Evolutionary conservation across 2,888 invertebrate species (phyloP).

Genomic region (Tryphoninae sp.): DNA sequence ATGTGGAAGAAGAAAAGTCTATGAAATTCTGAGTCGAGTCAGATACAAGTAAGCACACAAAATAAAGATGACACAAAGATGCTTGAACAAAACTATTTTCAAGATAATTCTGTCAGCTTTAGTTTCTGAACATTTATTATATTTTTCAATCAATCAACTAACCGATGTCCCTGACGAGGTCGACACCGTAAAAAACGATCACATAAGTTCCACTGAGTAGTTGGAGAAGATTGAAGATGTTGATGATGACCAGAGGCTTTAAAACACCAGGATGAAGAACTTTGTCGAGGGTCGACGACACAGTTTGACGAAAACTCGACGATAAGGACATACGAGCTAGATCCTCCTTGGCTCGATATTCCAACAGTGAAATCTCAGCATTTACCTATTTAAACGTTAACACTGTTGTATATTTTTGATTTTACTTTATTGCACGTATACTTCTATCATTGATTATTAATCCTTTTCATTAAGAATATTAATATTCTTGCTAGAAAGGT

Average conservation of each 20-base stretch:
- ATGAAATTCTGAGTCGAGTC: not conserved
- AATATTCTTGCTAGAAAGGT: not conserved
- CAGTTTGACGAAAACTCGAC: conserved; percentile 64
- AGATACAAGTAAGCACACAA: not conserved
- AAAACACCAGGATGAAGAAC: conserved; percentile 85
- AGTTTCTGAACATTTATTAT: no score
- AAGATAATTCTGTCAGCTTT: not conserved
- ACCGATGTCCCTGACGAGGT: conserved; percentile 85
- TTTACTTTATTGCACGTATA: no score
- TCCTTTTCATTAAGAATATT: not conserved
- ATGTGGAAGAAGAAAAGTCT: not conserved
- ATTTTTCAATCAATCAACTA: conserved; percentile 32
- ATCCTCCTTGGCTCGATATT: conserved; percentile 70
- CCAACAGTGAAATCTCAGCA: conserved; percentile 70
- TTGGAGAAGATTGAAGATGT: conserved; percentile 88
- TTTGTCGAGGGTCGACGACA: conserved; percentile 66
- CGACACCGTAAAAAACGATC: conserved; percentile 90
- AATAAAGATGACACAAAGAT: not conserved
- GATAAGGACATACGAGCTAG: conserved; percentile 63
- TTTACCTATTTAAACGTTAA: conserved; percentile 66
- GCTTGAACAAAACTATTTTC: not conserved
- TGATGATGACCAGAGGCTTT: conserved; percentile 88
- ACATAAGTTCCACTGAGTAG: conserved; percentile 89
- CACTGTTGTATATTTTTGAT: no score
- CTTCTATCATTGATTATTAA: no score